phyloP scores from a whole-genome alignment of 1,140 invertebrate genomes.

The Eueides isabella region DNA sequence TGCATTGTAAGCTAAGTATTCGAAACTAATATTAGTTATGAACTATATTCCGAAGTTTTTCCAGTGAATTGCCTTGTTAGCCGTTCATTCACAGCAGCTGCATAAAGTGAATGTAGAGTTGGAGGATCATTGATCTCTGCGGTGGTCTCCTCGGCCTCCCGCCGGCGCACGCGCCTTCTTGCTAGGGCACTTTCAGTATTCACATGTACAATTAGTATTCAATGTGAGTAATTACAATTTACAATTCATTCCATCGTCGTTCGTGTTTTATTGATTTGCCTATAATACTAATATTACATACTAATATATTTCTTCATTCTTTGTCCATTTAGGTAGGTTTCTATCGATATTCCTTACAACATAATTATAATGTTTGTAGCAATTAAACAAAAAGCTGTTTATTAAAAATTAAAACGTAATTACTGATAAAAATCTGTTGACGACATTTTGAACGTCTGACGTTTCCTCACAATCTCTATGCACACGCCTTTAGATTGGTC shows the following conservation, averaged over 20 bases:
- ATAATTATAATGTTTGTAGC: no score
- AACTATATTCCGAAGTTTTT: neutral
- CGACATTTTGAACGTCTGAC: no score
- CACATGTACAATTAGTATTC: neutral
- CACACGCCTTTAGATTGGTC: no score
- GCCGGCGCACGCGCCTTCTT: conserved; percentile 47
- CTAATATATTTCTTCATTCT: neutral
- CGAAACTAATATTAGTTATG: no score
- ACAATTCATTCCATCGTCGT: neutral
- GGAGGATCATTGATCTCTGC: conserved; percentile 52
- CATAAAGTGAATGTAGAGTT: conserved; percentile 29
- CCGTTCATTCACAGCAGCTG: conserved; percentile 42
- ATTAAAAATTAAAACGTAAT: no score
- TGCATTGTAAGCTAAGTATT: no score
- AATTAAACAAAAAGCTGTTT: no score
- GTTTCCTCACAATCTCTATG: no score
- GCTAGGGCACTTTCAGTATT: conserved; percentile 22
- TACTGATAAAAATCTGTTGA: no score
- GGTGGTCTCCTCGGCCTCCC: conserved; percentile 49
- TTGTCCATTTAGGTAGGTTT: neutral
- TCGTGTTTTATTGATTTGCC: neutral
- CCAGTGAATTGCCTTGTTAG: neutral
- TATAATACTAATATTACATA: neutral
- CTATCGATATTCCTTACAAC: neutral
- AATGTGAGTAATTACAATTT: neutral